Evolutionary conservation across 2,797 vertebrate species (phyloP), one percentile per base, ranked within the genome.

Genomic region (Muscicapa striata): DNA sequence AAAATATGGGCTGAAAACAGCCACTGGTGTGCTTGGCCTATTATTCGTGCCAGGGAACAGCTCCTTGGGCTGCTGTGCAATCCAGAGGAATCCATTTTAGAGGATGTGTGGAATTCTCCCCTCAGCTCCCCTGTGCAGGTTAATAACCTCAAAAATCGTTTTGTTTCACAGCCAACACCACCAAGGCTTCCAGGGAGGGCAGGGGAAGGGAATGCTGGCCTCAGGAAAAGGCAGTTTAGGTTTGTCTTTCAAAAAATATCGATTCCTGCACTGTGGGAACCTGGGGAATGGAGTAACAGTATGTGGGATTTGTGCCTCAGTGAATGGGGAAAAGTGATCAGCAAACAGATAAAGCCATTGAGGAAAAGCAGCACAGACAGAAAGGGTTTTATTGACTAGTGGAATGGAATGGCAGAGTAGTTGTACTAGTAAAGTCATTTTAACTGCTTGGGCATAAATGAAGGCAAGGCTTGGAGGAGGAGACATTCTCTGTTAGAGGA

Each of bases 71-170:
- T 87, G 52, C 52, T 23, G 2, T 38, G 91, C 58, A 63, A 87
- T 78, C 62, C 80, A 48, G 77, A 91, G 93, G 90, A 76, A 89
- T 95, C 77, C 30, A 67, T 94, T 92, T 82, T 19, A 52, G 36
- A 46, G 89, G 84, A 69, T 29, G 69, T 43, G 45, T 13, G 30
- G 46, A 72, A 59, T 84, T 55, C 52, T 89, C 34, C 72, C 41
- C n/a, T 67, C 79, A 62, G 74, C 73, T 83, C 20, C 43, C 80
- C 38, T 10, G 67, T 2, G 0, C 38, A 34, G 87, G 67, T 86
- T 94, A 92, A 89, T 86, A 78, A 73, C 87, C 75, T 77, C 38
- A n/a, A 54, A 72, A 93, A 75, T 34, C 10, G 48, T 58, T 87
- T 66, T 83, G 78, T 83, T 76, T 80, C 5, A 1, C 78, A 86